Conservation (phyloP, 2,797 vertebrate genomes). For the Pseudomugil gertrudae region DNA sequence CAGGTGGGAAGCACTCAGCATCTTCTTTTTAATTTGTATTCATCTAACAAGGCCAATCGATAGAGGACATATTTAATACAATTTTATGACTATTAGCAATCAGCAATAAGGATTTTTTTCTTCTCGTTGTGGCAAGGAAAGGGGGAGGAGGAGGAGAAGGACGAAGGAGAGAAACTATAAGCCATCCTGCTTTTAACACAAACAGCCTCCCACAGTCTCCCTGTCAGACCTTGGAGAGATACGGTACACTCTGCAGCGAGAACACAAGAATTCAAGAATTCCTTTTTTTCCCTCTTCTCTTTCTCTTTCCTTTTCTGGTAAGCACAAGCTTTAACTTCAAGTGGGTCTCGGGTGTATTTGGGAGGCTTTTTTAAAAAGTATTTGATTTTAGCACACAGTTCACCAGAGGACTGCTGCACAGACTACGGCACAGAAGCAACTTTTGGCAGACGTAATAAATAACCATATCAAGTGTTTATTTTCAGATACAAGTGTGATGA, state of each 20-base stretch:
- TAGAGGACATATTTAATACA: slow-evolving; percentile 81
- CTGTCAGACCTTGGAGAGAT: slow-evolving; percentile 68
- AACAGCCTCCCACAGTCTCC: slow-evolving; percentile 69
- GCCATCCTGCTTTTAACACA: slow-evolving; percentile 72
- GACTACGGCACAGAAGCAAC: slow-evolving; percentile 45
- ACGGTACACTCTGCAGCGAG: slow-evolving; percentile 54
- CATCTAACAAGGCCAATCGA: slow-evolving; percentile 77
- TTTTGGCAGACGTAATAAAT: slow-evolving; percentile 53
- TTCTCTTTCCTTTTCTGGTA: slow-evolving; percentile 30
- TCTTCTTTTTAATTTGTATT: slow-evolving; percentile 74
- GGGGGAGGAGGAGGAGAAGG: slow-evolving; percentile 30
- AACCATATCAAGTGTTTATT: slow-evolving; percentile 41
- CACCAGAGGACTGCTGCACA: slow-evolving; percentile 52
- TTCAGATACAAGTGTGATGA: slow-evolving; percentile 32
- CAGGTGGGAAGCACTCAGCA: slow-evolving; percentile 75
- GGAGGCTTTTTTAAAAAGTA: slow-evolving; percentile 32
- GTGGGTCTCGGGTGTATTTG: slow-evolving; percentile 53
- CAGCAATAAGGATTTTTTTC: slow-evolving; percentile 66
- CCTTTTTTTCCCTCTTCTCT: background rate
- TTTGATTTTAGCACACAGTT: slow-evolving; percentile 56
- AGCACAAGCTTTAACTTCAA: slow-evolving; percentile 56
- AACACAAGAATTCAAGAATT: slow-evolving; percentile 45
- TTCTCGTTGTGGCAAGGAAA: slow-evolving; percentile 61
- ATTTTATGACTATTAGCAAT: slow-evolving; percentile 79
- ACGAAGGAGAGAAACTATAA: slow-evolving; percentile 66